A percentile compares a stretch with the other conserved stretches of the same genome.
Conservation (phyloP, 1,140 invertebrate genomes). For the Pachyrhynchus sulphureomaculatus region DNA sequence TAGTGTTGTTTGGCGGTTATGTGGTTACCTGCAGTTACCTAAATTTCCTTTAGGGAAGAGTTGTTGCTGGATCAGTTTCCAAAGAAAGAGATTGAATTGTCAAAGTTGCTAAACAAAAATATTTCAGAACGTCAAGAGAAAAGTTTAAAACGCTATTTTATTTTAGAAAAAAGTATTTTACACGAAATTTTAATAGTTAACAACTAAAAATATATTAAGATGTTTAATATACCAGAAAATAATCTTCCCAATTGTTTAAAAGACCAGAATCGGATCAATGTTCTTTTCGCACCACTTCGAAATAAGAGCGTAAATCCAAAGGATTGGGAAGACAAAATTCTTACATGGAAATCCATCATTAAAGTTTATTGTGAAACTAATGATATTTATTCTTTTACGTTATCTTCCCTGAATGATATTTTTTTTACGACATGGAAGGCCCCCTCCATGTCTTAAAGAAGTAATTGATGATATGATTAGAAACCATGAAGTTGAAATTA, state of each 20-base stretch:
- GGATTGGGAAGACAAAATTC: constrained; percentile 56
- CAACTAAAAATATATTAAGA: constrained; percentile 5
- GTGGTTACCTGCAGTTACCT: too few relatives aligned
- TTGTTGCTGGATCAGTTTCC: too few relatives aligned
- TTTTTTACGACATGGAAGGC: constrained; percentile 52
- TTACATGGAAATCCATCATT: constrained; percentile 55
- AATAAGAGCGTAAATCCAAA: constrained; percentile 53
- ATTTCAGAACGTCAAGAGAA: background rate
- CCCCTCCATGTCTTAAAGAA: constrained; percentile 48
- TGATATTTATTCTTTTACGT: constrained; percentile 46
- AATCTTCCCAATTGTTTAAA: constrained; percentile 52
- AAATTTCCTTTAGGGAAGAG: too few relatives aligned
- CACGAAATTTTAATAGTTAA: background rate
- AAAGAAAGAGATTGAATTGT: too few relatives aligned
- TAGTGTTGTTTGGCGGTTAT: background rate
- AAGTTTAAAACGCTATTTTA: background rate
- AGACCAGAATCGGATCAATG: constrained; percentile 54
- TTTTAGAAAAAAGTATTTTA: background rate
- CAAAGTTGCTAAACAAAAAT: too few relatives aligned
- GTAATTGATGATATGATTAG: constrained; percentile 51
- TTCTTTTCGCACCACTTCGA: constrained; percentile 54
- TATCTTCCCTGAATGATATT: constrained; percentile 44
- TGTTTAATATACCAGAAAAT: constrained; percentile 41
- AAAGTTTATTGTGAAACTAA: constrained; percentile 49
- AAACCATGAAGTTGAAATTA: constrained; percentile 40